These are phyloP conservation scores for Cottus gobio DNA, from an alignment of 2,113 vertebrate genomes.

Conservation along the genomic window DNA sequence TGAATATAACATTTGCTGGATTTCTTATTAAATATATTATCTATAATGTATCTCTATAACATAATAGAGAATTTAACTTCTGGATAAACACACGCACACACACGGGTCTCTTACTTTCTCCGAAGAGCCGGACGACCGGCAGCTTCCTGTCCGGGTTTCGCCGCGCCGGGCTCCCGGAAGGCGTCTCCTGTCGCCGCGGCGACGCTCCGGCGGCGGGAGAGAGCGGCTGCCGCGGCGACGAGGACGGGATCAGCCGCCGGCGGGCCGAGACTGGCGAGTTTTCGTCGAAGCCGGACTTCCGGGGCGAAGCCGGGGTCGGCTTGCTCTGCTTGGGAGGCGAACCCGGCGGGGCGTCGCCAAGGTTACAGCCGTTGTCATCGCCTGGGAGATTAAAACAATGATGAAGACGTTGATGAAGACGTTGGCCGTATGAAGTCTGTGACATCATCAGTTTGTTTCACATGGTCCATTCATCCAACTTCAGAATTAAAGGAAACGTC, in stretches of 20 bases:
- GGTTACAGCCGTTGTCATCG: slow-evolving; percentile 92
- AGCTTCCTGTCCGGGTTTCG: slow-evolving; percentile 30
- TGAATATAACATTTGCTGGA: too few species aligned
- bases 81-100: too few species aligned
- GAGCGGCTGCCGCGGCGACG: not conserved
- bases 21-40: too few species aligned
- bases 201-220: slow-evolving; percentile 27
- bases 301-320: slow-evolving; percentile 60
- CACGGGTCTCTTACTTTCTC: slow-evolving; percentile 86
- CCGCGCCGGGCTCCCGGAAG: slow-evolving; percentile 27
- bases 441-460: too few species aligned
- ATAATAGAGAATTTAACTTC: not conserved
- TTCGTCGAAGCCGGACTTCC: slow-evolving; percentile 85
- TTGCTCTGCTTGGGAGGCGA: slow-evolving; percentile 90
- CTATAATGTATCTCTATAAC: too few species aligned
- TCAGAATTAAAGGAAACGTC: too few species aligned
- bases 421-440: too few species aligned
- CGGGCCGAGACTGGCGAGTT: slow-evolving; percentile 47
- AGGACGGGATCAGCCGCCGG: not conserved
- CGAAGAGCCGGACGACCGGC: slow-evolving; percentile 73
- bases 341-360: slow-evolving; percentile 72
- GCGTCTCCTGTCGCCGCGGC: slow-evolving; percentile 69
- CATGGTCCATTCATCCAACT: too few species aligned
- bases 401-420: not conserved
- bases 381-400: slow-evolving; percentile 72